These are phyloP conservation scores for Podiceps cristatus DNA, from an alignment of 2,113 vertebrate genomes.

Conservation along the genomic window DNA sequence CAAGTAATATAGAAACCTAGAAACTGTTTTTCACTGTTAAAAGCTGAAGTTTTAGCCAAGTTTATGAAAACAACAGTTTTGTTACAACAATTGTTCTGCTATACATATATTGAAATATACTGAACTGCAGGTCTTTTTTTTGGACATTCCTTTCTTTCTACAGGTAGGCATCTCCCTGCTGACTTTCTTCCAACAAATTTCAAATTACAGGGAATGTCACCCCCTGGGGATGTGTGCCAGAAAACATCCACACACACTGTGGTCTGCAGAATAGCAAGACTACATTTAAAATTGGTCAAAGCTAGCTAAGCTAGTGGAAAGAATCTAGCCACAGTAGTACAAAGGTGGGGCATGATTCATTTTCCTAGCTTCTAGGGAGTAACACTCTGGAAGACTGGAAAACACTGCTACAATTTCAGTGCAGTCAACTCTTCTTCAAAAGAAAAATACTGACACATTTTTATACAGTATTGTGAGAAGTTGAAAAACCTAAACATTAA, in stretches of 20 bases:
- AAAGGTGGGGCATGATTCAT: background rate
- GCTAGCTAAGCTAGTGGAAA: background rate
- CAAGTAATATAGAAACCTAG: background rate
- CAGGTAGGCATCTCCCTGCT: background rate
- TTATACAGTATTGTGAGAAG: background rate
- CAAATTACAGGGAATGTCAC: background rate
- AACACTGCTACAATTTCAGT: background rate
- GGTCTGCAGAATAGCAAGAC: background rate
- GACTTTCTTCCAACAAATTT: background rate
- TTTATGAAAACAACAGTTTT: background rate
- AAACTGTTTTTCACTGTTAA: background rate
- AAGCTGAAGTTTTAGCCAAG: background rate
- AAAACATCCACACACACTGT: background rate
- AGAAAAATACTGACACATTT: background rate
- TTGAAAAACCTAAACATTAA: background rate
- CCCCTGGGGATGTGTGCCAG: background rate
- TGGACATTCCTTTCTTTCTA: background rate
- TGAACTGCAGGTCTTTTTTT: background rate
- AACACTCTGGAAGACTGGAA: background rate
- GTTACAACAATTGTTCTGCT: background rate
- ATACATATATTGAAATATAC: background rate
- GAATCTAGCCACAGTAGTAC: background rate
- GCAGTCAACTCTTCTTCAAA: background rate
- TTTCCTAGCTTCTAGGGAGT: background rate
- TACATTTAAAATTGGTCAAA: background rate